A percentile compares a stretch with the other conserved stretches of the same genome.
These are phyloP conservation scores for Cephalotes varians DNA, from an alignment of 2,888 invertebrate species.

Conservation along the genomic window DNA sequence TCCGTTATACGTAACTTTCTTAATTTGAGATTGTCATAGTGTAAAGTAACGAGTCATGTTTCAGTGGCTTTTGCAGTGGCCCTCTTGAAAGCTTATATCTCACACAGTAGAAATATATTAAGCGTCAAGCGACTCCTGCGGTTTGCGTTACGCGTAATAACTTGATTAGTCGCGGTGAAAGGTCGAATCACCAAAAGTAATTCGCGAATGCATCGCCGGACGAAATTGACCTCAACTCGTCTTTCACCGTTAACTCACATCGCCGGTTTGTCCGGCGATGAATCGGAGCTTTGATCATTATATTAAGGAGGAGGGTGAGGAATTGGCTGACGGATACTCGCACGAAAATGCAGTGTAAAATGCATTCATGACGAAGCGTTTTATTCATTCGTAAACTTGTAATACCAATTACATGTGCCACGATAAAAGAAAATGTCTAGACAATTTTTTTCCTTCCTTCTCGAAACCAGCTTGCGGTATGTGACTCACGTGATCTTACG, in stretches of 20 bases:
- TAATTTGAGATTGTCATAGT: slow-evolving; percentile 53
- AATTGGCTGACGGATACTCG: background rate
- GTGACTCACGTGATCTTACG: background rate
- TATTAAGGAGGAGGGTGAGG: slow-evolving; percentile 38
- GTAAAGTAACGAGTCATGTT: slow-evolving; percentile 52
- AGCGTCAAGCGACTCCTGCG: slow-evolving; percentile 53
- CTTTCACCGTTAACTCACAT: slow-evolving; percentile 54
- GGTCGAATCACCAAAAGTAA: slow-evolving; percentile 57
- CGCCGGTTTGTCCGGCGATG: slow-evolving; percentile 44
- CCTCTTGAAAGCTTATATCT: slow-evolving; percentile 48
- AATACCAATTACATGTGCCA: slow-evolving; percentile 2
- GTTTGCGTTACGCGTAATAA: slow-evolving; percentile 56
- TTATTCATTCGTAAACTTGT: slow-evolving; percentile 6
- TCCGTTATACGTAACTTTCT: slow-evolving; percentile 43
- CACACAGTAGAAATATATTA: slow-evolving; percentile 49
- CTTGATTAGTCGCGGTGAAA: slow-evolving; percentile 56
- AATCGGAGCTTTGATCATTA: slow-evolving; percentile 53
- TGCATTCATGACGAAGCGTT: background rate
- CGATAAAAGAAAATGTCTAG: background rate
- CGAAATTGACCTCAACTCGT: slow-evolving; percentile 54
- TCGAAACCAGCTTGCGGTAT: background rate
- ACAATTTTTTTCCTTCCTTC: background rate
- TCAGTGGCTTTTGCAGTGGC: slow-evolving; percentile 44
- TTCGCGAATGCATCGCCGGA: slow-evolving; percentile 49
- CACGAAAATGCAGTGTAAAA: background rate